Evolutionary conservation across 2,888 invertebrate species (phyloP).

Genomic region (Tyria jacobaeae): DNA sequence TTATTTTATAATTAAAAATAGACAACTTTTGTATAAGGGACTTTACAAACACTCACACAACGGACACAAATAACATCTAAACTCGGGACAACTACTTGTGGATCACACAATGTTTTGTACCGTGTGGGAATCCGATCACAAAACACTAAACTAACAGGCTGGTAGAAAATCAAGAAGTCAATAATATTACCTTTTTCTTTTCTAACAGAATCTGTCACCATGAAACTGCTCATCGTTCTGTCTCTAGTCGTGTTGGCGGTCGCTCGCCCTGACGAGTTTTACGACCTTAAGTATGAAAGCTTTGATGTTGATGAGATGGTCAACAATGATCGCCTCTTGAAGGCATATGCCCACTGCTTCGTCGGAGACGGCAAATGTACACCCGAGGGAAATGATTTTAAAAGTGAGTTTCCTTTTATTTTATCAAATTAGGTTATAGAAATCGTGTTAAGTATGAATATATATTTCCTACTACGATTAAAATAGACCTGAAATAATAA

Average conservation of each 20-base stretch:
- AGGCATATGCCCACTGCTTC: slow-evolving; percentile 16
- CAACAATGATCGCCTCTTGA: slow-evolving; percentile 12
- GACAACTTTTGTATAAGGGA: no score
- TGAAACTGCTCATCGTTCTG: slow-evolving; percentile 55
- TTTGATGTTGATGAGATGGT: slow-evolving; percentile 11
- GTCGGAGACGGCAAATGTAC: slow-evolving; percentile 16
- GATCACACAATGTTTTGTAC: no score
- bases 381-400: slow-evolving; percentile 13
- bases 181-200: not conserved
- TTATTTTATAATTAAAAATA: no score
- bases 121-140: no score
- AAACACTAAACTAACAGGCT: no score
- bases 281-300: slow-evolving; percentile 33
- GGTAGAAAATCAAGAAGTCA: no score
- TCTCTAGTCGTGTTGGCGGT: slow-evolving; percentile 4
- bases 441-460: no score
- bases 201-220: slow-evolving; percentile 31
- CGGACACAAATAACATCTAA: no score
- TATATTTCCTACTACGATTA: not conserved
- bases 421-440: not conserved
- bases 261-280: slow-evolving; percentile 30
- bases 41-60: no score
- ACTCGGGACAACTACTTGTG: no score
- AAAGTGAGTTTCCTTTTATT: not conserved
- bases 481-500: not conserved